These are phyloP conservation scores for Scarus forsteni DNA, from an alignment of 2,797 vertebrate species.

Conservation along the genomic window DNA sequence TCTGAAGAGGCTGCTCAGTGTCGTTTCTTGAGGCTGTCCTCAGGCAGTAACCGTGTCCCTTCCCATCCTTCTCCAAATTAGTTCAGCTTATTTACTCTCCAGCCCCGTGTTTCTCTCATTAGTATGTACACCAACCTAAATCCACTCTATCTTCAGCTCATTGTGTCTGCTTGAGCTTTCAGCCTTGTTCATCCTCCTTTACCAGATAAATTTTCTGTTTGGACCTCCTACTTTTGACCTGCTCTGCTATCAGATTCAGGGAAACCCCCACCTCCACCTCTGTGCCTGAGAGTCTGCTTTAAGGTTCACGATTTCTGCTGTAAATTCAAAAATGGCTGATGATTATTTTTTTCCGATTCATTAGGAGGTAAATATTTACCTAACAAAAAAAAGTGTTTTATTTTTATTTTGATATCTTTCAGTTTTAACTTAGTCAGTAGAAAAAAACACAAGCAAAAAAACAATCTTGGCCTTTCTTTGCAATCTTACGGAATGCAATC, in stretches of 20 bases:
- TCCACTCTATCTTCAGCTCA: background rate
- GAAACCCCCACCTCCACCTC: background rate
- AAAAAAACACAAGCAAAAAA: too few relatives aligned
- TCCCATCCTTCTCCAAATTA: background rate
- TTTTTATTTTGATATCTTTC: too few relatives aligned
- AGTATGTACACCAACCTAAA: background rate
- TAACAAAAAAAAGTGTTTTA: too few relatives aligned
- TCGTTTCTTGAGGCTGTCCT: background rate
- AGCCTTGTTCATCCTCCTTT: background rate
- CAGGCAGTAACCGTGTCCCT: too few relatives aligned
- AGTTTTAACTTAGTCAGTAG: too few relatives aligned
- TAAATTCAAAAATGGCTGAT: too few relatives aligned
- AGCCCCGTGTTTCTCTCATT: background rate
- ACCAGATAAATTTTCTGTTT: background rate
- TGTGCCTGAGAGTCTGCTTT: background rate
- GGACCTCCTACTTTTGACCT: background rate
- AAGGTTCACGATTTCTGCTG: too few relatives aligned
- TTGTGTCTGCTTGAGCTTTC: background rate
- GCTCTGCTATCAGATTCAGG: background rate
- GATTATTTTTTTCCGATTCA: too few relatives aligned
- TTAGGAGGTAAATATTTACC: too few relatives aligned
- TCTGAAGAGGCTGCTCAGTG: too few relatives aligned
- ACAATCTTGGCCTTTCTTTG: too few relatives aligned
- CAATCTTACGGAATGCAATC: too few relatives aligned
- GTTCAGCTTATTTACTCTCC: slow-evolving; percentile 1